These are phyloP conservation scores for Pontoporia blainvillei DNA, from an alignment of 2,113 vertebrate species.

Conservation along the genomic window DNA sequence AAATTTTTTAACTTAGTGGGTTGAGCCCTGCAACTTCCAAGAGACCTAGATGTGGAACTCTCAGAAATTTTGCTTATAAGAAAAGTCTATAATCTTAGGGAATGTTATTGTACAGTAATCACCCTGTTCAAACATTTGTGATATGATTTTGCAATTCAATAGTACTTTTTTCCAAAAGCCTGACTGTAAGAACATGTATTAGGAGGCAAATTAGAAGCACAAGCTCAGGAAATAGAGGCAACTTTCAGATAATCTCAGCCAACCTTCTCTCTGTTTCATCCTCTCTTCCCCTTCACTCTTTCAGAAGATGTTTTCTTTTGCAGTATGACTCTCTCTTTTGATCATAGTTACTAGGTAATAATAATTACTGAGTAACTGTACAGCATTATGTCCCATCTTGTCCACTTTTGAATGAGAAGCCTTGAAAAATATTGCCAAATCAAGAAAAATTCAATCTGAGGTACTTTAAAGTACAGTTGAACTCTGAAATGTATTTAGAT, in stretches of 20 bases:
- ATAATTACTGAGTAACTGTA: not conserved
- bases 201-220: not conserved
- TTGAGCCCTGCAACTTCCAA: not conserved
- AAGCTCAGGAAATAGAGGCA: not conserved
- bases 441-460: not conserved
- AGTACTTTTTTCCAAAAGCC: not conserved
- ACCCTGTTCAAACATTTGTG: not conserved
- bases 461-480: not conserved
- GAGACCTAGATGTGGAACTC: not conserved
- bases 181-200: not conserved
- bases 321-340: not conserved
- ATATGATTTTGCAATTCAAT: not conserved
- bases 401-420: not conserved
- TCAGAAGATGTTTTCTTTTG: not conserved
- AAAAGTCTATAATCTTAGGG: not conserved
- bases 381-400: not conserved
- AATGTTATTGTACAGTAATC: not conserved
- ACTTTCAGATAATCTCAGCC: not conserved
- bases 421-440: not conserved
- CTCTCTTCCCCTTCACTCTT: not conserved
- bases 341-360: not conserved
- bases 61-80: not conserved
- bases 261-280: not conserved
- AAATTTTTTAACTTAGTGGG: not conserved
- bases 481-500: not conserved